Evolutionary conservation across 2,888 invertebrate species (phyloP).

Genomic region (Cephus spinipes): DNA sequence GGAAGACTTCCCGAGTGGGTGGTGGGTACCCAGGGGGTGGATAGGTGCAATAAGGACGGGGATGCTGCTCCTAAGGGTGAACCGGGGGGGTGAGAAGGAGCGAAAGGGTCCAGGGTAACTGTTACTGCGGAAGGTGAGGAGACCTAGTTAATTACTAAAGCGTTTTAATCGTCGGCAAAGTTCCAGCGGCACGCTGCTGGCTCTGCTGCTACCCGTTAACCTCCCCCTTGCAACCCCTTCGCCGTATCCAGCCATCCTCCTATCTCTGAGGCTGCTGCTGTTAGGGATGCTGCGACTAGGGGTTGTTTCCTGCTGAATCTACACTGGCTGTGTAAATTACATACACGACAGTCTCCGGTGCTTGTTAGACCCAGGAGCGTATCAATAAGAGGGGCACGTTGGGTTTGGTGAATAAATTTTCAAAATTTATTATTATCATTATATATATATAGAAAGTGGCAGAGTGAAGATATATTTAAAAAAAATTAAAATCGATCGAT

Average conservation of each 20-base stretch:
- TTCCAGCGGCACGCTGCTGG: constrained; percentile 54
- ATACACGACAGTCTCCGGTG: not conserved
- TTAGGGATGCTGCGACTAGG: not conserved
- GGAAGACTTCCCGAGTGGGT: constrained; percentile 9
- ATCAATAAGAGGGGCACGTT: not conserved
- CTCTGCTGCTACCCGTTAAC: not conserved
- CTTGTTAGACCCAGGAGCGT: not conserved
- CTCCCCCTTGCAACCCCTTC: not conserved
- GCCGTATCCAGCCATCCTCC: not conserved
- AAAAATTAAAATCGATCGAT: not conserved
- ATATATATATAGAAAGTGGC: not conserved
- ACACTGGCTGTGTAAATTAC: constrained; percentile 1
- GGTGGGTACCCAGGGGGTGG: constrained; percentile 32
- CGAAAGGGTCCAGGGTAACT: constrained; percentile 47
- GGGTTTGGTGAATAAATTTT: not conserved
- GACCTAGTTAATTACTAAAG: constrained; percentile 67
- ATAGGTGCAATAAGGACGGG: constrained; percentile 10
- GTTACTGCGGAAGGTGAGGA: constrained; percentile 64
- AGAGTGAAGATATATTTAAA: not conserved
- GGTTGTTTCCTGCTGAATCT: not conserved
- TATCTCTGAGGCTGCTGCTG: not conserved
- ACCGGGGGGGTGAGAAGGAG: constrained; percentile 1
- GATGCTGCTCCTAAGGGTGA: not conserved
- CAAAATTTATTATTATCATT: not conserved
- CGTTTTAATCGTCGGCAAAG: constrained; percentile 67